Evolutionary conservation across 2,888 invertebrate species (phyloP), one percentile per base, ranked within the genome.

Genomic region (Pheosia tremula): DNA sequence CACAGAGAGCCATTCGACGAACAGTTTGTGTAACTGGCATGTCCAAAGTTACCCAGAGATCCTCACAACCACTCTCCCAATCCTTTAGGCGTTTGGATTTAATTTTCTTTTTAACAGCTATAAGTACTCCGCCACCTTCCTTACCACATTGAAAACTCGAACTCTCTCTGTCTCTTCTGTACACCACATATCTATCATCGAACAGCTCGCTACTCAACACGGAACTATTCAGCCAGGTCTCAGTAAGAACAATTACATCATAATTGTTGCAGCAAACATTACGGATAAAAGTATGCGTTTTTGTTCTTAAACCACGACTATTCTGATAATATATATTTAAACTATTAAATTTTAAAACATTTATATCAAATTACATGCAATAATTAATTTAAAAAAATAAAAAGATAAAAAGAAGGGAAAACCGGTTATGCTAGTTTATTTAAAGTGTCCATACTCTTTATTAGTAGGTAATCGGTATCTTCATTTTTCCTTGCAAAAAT

Each of bases 21-120:
- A 56, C 8, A 11, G 38, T 7, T 4, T 53, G 41, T 4, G 13
- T 8, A 1, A 45, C 8, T 13, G 53, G 45, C 3, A 59, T 45
- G n/a, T 63, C 61, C 3, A 66, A 10, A 9, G 56, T 61, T 7
- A 66, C 61, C 66, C 63, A 66, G 9, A 66, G 54, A 11, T 66
- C 66, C 56, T 66, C 66, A 45, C 66, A 63, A 0, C 45, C 57
- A 63, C 63, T 63, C 54, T 61, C 56, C 66, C 66, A 66, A 5
- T 24, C 43, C 3, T 53, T 57, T 4, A 63, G 56, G 11, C 63
- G 59, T 4, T 5, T 7, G 0, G 66, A 63, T 9, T 61, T 59
- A 10, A 56, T 13, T 37, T 49, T 56, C 56, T 53, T 63, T 13
- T 39, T 37, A 9, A 66, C 53, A 0, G 63, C 66, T 10, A 63